Conservation (phyloP, 2,888 invertebrate genomes). For the Drosophila meridiana region DNA sequence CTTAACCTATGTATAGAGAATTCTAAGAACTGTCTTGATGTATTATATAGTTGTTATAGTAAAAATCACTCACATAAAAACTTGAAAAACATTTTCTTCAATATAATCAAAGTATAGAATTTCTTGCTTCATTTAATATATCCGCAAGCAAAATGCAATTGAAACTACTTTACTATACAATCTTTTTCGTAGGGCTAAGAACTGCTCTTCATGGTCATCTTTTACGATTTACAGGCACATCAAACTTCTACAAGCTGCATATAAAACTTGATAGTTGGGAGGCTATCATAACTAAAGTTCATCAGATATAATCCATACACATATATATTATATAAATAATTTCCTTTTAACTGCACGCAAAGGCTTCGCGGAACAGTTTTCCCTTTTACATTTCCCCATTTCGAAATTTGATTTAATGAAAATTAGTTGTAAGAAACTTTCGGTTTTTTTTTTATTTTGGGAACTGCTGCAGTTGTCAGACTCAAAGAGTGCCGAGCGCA, state of each 20-base stretch:
- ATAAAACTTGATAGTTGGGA: background rate
- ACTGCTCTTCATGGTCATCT: background rate
- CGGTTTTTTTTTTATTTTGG: background rate
- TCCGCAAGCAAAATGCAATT: background rate
- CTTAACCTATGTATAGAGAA: no score
- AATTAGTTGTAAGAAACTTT: conserved; percentile 42
- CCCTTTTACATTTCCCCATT: background rate
- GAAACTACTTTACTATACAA: background rate
- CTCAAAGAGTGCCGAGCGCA: background rate
- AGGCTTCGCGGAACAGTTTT: background rate
- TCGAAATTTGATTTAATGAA: conserved; percentile 5
- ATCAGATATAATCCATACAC: background rate
- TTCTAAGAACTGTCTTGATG: no score
- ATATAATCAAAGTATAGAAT: no score
- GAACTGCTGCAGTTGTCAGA: conserved; percentile 46
- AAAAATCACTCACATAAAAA: no score
- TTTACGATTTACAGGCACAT: no score
- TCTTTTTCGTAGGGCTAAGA: background rate
- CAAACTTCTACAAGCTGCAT: background rate
- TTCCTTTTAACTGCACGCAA: conserved; percentile 1
- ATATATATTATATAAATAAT: background rate
- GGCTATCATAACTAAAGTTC: background rate
- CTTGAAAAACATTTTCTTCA: no score
- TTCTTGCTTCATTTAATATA: no score
- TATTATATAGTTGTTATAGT: no score